Evolutionary conservation across 2,113 vertebrate species (phyloP), one percentile per base, ranked within the genome.

Genomic region (Monarcha castaneiventris): DNA sequence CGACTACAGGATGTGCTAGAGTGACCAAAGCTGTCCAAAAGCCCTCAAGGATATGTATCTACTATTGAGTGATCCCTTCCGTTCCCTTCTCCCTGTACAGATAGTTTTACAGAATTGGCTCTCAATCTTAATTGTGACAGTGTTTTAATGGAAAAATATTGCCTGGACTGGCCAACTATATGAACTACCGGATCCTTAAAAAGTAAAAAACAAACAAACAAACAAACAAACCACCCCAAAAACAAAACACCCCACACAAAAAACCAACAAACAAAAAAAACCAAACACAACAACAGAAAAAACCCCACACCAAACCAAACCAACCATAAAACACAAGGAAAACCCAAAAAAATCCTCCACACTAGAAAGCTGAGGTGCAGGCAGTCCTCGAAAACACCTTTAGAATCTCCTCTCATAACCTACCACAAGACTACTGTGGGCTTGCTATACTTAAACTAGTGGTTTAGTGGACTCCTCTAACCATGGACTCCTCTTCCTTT

Each of bases 111-210:
- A 80, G 69, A 90, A 71, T 10, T 72, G 61, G 48, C 29, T 91
- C 41, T 81, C 64, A 43, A 64, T 44, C 33, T 78, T 56, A 61
- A 63, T 19, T 41, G n/a, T n/a, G 51, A 88, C 51, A 52, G 13
- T 77, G 33, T 92, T 77, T 79, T 76, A 94, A 90, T 76, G 73
- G 93, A 84, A 95, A 92, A 67, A 49, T 52, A 92, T 59, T 64
- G 22, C 63, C 33, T n/a, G 43, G 72, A 73, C 49, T 44, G 8
- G 72, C 58, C 89, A 82, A 61, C 58, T 86, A 55, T 90, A 71
- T 91, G 90, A 94, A 81, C 73, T 91, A 56, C 33, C 43, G 86
- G 73, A 90, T 23, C 15, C 51, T 76, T 46, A 29, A 29, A 29
- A 79, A 44, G 6, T 12, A 0, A 14, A 55, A 64, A 29, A 52